Evolutionary conservation across 2,888 invertebrate species (phyloP), one percentile per base, ranked within the genome.

Genomic region (Apamea sordens): DNA sequence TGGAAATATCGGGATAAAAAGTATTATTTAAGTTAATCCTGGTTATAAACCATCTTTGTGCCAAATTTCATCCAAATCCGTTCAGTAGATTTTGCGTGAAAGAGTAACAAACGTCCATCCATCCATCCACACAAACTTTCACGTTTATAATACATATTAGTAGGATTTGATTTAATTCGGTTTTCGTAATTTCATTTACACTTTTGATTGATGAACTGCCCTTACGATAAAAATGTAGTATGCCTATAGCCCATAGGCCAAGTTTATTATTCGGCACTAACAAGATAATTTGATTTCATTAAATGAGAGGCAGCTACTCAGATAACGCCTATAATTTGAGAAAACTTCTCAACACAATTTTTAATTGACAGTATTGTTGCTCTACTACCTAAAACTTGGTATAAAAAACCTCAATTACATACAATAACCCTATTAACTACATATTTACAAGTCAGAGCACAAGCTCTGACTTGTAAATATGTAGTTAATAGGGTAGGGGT

Each of bases 391-490:
- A 56, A 80, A 81, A 56, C 44, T 24, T 47, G 47, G 24, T 21
- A 44, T 76, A 83, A 77, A 77, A 71, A 83, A 81, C 53, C 24
- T n/a, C 61, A 78, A 72, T 84, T 63, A 84, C 47, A 69, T 64
- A 73, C 69, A 85, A 82, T 69, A 76, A 63, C 67, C 70, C 63
- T 21, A 76, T 81, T 41, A 73, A 64, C 15, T 64, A 67, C 68
- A 56, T 68, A 75, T 78, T 74, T 69, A 80, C 63, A 74, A 80
- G 74, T 73, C 70, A 65, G 73, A 67, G 53, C 77, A n/a, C n/a
- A n/a, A n/a, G n/a, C n/a, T n/a, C n/a, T n/a, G n/a, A n/a, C n/a
- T n/a, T n/a, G n/a, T n/a, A n/a, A n/a, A n/a, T n/a, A n/a, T n/a
- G n/a, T n/a, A n/a, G n/a, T n/a, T n/a, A n/a, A n/a, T n/a, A n/a